Conservation (phyloP, 2,113 vertebrate species). For the Strix uralensis region DNA sequence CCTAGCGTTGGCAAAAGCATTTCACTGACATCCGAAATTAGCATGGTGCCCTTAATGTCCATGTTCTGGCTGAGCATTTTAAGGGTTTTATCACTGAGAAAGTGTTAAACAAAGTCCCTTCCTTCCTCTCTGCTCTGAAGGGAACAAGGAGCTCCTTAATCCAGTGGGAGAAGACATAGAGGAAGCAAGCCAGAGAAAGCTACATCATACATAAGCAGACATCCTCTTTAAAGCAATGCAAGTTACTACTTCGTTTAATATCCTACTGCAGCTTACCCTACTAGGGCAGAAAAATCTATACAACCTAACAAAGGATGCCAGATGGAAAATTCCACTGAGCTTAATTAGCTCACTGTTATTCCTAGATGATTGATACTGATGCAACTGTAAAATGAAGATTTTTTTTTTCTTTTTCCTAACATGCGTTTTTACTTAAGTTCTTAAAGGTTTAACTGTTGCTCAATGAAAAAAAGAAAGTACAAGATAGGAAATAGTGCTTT, state of each 20-base stretch:
- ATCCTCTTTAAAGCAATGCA: neutral
- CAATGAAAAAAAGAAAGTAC: neutral
- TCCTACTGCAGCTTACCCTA: conserved; percentile 30
- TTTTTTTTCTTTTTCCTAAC: neutral
- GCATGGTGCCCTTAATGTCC: neutral
- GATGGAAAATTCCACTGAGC: conserved; percentile 67
- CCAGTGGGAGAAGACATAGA: neutral
- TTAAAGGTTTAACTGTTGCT: neutral
- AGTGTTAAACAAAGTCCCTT: neutral
- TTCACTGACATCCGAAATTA: neutral
- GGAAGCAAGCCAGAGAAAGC: neutral
- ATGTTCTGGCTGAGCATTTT: neutral
- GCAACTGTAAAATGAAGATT: neutral
- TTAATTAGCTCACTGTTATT: conserved; percentile 56
- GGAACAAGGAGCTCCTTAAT: neutral
- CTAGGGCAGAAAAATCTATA: conserved; percentile 36
- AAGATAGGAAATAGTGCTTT: neutral
- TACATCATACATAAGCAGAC: neutral
- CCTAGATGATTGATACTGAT: conserved; percentile 31
- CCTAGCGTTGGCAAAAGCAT: neutral
- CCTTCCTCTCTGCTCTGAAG: neutral
- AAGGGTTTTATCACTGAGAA: neutral
- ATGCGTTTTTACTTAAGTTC: neutral
- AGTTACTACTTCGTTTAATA: conserved; percentile 52
- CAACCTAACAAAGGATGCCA: conserved; percentile 48